Conservation (phyloP, 92 coral and sea anemone species). For the Siderastrea radians region DNA sequence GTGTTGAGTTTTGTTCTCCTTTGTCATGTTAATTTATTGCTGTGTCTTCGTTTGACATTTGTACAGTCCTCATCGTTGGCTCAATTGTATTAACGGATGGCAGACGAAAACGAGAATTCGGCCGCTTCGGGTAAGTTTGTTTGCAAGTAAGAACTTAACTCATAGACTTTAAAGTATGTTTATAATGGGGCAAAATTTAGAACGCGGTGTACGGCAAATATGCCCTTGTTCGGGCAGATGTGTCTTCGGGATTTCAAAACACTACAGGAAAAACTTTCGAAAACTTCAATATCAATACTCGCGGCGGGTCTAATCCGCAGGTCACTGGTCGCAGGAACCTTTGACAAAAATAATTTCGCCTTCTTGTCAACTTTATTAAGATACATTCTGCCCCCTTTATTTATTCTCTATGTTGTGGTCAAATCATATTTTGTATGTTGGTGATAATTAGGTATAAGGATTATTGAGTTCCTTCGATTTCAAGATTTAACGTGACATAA, state of each 20-base stretch:
- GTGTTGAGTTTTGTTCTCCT: background rate
- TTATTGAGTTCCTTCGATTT: background rate
- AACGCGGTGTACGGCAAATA: background rate
- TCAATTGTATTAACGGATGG: constrained; percentile 7
- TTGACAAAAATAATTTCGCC: background rate
- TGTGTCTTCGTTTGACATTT: constrained; percentile 8
- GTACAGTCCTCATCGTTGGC: background rate
- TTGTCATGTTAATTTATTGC: constrained; percentile 14
- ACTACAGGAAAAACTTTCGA: background rate
- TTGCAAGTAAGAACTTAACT: too few relatives aligned
- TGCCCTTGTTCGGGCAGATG: background rate
- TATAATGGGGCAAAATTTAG: background rate
- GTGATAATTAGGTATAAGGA: background rate
- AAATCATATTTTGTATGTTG: background rate
- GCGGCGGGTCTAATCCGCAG: background rate
- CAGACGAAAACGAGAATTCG: constrained; percentile 53
- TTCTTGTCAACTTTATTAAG: background rate
- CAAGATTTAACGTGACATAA: background rate
- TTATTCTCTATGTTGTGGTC: background rate
- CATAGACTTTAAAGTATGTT: background rate
- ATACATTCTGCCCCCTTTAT: background rate
- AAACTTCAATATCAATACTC: background rate
- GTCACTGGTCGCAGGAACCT: too few relatives aligned
- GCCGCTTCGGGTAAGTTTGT: constrained; percentile 34
- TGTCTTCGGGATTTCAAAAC: background rate